These are phyloP conservation scores for Gorsachius goisagi DNA, from an alignment of 2,113 vertebrate species.

Conservation along the genomic window DNA sequence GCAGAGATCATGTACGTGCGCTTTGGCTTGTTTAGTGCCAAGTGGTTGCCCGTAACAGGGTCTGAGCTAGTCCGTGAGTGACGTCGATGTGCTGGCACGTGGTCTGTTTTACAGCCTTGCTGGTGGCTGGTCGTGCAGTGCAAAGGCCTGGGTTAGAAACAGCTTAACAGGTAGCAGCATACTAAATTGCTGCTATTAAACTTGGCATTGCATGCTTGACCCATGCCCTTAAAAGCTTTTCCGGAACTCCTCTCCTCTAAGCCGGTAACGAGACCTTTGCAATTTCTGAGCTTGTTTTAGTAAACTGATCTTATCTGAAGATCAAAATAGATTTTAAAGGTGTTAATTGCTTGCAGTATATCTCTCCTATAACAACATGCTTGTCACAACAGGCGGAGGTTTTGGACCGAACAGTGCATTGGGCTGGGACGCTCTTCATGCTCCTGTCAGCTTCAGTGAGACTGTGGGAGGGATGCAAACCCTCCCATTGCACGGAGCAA, in stretches of 20 bases:
- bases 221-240: slow-evolving; percentile 26
- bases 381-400: background rate
- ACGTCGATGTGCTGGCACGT: background rate
- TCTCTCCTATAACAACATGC: background rate
- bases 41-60: background rate
- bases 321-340: slow-evolving; percentile 31
- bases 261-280: background rate
- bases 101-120: background rate
- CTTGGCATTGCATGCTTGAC: background rate
- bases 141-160: background rate
- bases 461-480: background rate
- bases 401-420: background rate
- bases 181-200: slow-evolving; percentile 11
- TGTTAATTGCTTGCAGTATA: background rate
- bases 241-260: background rate
- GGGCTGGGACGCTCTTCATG: fast-evolving
- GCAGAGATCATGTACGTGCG: background rate
- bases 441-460: background rate
- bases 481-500: background rate
- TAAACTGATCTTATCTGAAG: slow-evolving; percentile 37
- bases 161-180: background rate
- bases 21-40: background rate
- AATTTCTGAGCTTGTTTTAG: slow-evolving; percentile 24
- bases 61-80: background rate
- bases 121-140: background rate